Evolutionary conservation across 1,140 invertebrate genomes (phyloP).

Genomic region (Magallana angulata): DNA sequence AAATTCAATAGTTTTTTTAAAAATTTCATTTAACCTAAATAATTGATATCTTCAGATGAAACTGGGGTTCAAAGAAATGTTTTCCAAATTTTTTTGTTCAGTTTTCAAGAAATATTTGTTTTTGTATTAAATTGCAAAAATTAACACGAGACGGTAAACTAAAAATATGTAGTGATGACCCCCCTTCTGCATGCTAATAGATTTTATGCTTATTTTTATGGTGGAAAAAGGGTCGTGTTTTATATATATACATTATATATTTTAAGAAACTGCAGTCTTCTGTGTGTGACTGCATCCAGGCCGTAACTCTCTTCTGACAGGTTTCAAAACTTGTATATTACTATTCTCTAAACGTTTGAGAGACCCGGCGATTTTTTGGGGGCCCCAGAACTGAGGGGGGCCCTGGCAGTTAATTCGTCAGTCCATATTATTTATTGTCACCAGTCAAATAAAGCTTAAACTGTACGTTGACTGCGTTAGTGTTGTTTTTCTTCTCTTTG

Average conservation of each 20-base stretch:
- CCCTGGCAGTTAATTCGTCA: conserved; percentile 16
- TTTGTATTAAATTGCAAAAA: not conserved
- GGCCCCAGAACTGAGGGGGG: not conserved
- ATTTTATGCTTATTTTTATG: conserved; percentile 35
- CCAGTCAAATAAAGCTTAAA: conserved; percentile 33
- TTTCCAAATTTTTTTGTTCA: no score
- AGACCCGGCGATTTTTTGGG: conserved; percentile 15
- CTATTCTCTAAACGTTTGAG: conserved; percentile 19
- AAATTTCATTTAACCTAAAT: no score
- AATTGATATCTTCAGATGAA: no score
- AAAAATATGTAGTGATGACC: not conserved
- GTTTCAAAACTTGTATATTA: not conserved
- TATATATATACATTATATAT: conserved; percentile 13
- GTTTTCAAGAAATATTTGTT: not conserved
- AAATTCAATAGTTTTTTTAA: not conserved
- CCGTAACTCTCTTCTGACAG: not conserved
- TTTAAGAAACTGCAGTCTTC: not conserved
- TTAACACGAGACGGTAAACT: not conserved
- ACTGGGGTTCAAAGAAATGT: no score
- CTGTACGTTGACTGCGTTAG: not conserved
- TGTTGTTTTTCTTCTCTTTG: no score
- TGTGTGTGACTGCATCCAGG: conserved; percentile 3
- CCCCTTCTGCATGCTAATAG: conserved; percentile 2
- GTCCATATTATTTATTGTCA: conserved; percentile 38
- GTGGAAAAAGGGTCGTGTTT: conserved; percentile 22